Evolutionary conservation across 2,797 vertebrate species (phyloP), one percentile per base, ranked within the genome.

Genomic region (Lagodon rhomboides): DNA sequence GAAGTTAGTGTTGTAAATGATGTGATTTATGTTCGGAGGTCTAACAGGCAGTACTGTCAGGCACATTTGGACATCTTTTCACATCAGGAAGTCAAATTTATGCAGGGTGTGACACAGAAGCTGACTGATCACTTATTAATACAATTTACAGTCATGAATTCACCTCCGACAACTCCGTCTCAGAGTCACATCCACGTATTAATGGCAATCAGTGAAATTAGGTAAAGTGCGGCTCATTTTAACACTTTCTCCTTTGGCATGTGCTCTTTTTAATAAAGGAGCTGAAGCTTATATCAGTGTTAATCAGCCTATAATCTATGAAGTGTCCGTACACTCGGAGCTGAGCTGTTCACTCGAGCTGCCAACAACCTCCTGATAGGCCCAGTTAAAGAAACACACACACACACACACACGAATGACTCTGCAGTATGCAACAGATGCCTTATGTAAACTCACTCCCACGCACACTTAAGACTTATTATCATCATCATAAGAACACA

Each of bases 301-400:
- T 68, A 62, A 46, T 54, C 58, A 54, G 56, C 49, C 62, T 67
- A 25, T 68, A 50, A 50, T 67, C 56, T 55, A 41, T 17, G 41
- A 69, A 41, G 30, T 43, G 38, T 69, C 74, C 3, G 3, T 41
- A 50, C 30, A 62, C 70, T 79, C 38, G 3, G 38, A 62, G 59
- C 59, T 56, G 73, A 75, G 73, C 63, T 41, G 12, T 58, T 74
- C 23, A 65, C 4, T 16, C 56, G 34, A 53, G 56, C 56, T 55
- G 65, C 56, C 58, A 64, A 58, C 59, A 63, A n/a, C 41, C 25
- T 47, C 25, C 25, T 55, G 16, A 20, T 10, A 49, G 27, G 59
- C 6, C 34, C 59, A 65, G 34, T 50, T 34, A 25, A 25, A 69
- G 12, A 69, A 20, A 73, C 16, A 63, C 0, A 50, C 25, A 54